These are phyloP conservation scores for Fistularia tabacaria DNA, from an alignment of 2,797 vertebrate species.

Conservation along the genomic window DNA sequence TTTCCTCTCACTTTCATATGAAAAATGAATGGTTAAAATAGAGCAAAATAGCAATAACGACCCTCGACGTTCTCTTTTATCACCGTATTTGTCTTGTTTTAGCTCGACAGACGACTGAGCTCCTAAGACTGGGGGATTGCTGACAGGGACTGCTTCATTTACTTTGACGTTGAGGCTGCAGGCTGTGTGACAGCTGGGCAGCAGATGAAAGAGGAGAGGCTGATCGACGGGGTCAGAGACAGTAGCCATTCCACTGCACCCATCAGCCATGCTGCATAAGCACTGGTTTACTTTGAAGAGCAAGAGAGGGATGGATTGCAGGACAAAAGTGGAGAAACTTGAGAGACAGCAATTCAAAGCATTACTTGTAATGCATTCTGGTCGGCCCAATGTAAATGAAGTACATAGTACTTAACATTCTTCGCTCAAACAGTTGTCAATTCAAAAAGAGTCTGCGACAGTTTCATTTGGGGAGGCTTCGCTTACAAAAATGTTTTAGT, in stretches of 20 bases:
- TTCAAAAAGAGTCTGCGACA: no score
- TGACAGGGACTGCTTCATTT: no score
- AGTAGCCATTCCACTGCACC: constrained; percentile 36
- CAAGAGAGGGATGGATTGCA: constrained; percentile 18
- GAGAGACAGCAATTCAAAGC: constrained; percentile 16
- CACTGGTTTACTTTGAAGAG: constrained; percentile 22
- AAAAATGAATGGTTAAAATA: background rate
- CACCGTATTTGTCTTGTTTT: background rate
- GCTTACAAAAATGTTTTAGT: no score
- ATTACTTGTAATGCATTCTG: no score
- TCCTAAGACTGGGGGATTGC: constrained; percentile 18
- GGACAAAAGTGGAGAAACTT: constrained; percentile 17
- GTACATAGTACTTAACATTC: no score
- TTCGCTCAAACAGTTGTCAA: no score
- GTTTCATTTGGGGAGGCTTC: no score
- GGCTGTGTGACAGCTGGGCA: constrained; percentile 34
- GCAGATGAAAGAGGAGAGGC: constrained; percentile 49
- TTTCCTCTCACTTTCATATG: background rate
- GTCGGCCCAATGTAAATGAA: no score
- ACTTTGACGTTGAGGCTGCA: constrained; percentile 38
- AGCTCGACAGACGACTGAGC: constrained; percentile 29
- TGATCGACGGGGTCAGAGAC: constrained; percentile 49
- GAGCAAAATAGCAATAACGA: background rate
- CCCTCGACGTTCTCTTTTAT: no score
- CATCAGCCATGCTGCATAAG: constrained; percentile 36